A percentile compares a stretch with the other conserved stretches of the same genome.
phyloP scores from a whole-genome alignment of 2,113 vertebrate genomes.

The Tretioscincus oriximinensis region DNA sequence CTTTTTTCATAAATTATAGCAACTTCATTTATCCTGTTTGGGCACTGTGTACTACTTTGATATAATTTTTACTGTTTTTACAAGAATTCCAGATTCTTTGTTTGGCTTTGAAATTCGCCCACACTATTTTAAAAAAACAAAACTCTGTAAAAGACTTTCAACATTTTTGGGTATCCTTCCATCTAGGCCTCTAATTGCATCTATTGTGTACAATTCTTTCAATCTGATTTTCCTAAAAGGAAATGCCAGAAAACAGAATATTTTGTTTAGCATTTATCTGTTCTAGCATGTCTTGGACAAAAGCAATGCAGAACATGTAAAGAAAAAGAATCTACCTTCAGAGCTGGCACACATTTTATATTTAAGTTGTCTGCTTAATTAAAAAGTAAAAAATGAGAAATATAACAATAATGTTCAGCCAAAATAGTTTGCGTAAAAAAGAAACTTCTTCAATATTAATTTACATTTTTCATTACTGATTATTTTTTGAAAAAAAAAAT shows the following conservation, averaged over 20 bases:
- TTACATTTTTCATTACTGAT: neutral
- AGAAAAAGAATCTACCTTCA: neutral
- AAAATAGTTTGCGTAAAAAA: slow-evolving; percentile 7
- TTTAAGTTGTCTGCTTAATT: slow-evolving; percentile 11
- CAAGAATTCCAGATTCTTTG: slow-evolving; percentile 21
- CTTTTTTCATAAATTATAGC: neutral
- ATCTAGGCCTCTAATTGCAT: slow-evolving; percentile 5
- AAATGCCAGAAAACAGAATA: slow-evolving; percentile 18
- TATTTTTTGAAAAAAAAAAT: neutral
- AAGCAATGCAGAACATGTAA: neutral
- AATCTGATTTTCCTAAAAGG: slow-evolving; percentile 16
- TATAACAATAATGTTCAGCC: neutral
- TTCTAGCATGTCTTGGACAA: neutral
- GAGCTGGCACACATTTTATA: neutral
- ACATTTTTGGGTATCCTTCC: slow-evolving; percentile 9
- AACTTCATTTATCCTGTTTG: neutral
- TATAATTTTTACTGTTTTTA: neutral
- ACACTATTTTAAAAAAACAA: neutral
- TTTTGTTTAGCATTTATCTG: slow-evolving; percentile 25
- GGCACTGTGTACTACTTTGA: neutral
- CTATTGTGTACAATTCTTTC: slow-evolving; percentile 16
- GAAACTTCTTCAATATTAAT: neutral
- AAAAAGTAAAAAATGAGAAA: neutral
- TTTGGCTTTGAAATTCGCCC: slow-evolving; percentile 15
- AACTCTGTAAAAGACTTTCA: neutral